Conservation (phyloP, 2,797 vertebrate species). For the Necrosyrtes monachus region DNA sequence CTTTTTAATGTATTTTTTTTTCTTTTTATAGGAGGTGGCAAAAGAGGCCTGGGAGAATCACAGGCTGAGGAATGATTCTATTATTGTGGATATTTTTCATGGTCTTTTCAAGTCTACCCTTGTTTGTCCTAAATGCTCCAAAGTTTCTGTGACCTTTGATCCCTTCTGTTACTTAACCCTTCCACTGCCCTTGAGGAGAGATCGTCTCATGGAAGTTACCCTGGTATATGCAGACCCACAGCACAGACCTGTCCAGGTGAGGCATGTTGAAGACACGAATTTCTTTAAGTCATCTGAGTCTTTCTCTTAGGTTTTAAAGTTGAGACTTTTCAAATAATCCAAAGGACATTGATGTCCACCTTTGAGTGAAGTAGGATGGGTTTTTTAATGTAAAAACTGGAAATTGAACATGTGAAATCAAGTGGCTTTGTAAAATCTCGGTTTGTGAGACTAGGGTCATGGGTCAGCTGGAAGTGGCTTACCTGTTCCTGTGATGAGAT, state of each 20-base stretch:
- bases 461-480: not conserved
- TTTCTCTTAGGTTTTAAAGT: not conserved
- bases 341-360: not conserved
- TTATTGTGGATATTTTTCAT: slow-evolving; percentile 99
- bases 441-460: not conserved
- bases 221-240: slow-evolving; percentile 88
- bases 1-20: not conserved
- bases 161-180: slow-evolving; percentile 98
- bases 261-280: not conserved
- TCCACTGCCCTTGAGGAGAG: slow-evolving; percentile 94
- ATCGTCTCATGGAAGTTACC: slow-evolving; percentile 92
- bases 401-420: not conserved
- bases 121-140: slow-evolving; percentile 94
- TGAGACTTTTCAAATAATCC: not conserved
- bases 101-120: slow-evolving; percentile 98
- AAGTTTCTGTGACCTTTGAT: slow-evolving; percentile 97
- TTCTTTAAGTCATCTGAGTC: not conserved
- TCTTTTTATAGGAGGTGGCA: slow-evolving; percentile 88
- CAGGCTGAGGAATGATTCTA: slow-evolving; percentile 95
- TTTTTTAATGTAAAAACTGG: not conserved
- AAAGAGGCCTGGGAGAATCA: slow-evolving; percentile 99
- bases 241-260: slow-evolving; percentile 86
- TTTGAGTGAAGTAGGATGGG: not conserved
- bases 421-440: not conserved
- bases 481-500: not conserved